phyloP scores from a whole-genome alignment of 2,888 invertebrate species.

The Hololepta plana region DNA sequence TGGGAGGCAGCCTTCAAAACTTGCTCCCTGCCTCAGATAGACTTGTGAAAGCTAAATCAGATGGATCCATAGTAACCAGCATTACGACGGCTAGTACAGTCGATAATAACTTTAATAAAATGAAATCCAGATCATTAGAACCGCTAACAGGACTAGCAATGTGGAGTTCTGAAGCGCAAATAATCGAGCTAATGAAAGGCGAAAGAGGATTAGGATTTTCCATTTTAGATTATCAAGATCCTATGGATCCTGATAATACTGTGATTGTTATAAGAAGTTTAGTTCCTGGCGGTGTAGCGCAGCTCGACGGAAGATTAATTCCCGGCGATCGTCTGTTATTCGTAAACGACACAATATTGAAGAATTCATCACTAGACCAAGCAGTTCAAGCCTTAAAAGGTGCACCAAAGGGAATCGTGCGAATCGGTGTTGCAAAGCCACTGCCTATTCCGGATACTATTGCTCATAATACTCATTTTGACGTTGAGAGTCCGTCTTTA shows the following conservation, averaged over 20 bases:
- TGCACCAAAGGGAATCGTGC: slow-evolving; percentile 84
- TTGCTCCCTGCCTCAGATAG: slow-evolving; percentile 47
- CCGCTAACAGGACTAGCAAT: slow-evolving; percentile 95
- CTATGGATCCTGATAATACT: slow-evolving; percentile 88
- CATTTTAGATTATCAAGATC: slow-evolving; percentile 90
- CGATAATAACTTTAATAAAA: slow-evolving; percentile 37
- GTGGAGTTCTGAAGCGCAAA: slow-evolving; percentile 96
- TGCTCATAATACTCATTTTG: slow-evolving; percentile 26
- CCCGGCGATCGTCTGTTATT: slow-evolving; percentile 91
- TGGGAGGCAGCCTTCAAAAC: slow-evolving; percentile 42
- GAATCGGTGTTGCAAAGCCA: slow-evolving; percentile 91
- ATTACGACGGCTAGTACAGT: slow-evolving; percentile 38
- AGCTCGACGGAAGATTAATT: slow-evolving; percentile 89
- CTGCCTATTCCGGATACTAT: slow-evolving; percentile 62
- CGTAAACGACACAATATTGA: slow-evolving; percentile 85
- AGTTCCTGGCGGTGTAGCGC: slow-evolving; percentile 97
- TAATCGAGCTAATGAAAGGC: slow-evolving; percentile 91
- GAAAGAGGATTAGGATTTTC: slow-evolving; percentile 97
- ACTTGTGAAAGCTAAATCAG: slow-evolving; percentile 79
- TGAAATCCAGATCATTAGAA: slow-evolving; percentile 82
- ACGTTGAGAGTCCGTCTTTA: too few species aligned
- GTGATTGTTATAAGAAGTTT: slow-evolving; percentile 95
- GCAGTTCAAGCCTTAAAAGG: slow-evolving; percentile 96
- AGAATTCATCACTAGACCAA: slow-evolving; percentile 90
- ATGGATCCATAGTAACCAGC: slow-evolving; percentile 60